These are phyloP conservation scores for Cromileptes altivelis DNA, from an alignment of 2,113 vertebrate species.

Conservation along the genomic window DNA sequence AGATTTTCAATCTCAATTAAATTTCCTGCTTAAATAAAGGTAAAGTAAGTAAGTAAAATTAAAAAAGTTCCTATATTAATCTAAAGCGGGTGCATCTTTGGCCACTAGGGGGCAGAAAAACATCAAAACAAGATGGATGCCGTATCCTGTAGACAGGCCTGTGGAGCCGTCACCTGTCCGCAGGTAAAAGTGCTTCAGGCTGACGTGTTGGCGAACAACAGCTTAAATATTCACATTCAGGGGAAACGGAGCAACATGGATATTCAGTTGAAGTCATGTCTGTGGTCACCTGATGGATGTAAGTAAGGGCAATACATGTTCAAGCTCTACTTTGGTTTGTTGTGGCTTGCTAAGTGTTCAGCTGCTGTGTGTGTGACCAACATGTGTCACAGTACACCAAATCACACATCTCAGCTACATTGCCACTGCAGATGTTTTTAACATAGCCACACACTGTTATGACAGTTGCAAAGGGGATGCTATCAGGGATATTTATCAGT, in stretches of 20 bases:
- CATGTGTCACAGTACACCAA: too few relatives aligned
- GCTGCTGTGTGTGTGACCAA: too few relatives aligned
- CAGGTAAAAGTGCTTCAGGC: background rate
- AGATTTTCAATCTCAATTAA: too few relatives aligned
- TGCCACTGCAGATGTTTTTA: too few relatives aligned
- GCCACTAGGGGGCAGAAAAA: conserved; percentile 16
- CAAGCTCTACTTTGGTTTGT: background rate
- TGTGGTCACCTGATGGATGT: background rate
- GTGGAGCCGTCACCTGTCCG: background rate
- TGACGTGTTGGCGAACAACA: too few relatives aligned
- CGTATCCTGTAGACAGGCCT: too few relatives aligned
- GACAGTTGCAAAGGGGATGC: too few relatives aligned
- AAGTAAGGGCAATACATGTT: background rate
- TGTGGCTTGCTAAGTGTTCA: background rate
- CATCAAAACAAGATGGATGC: background rate
- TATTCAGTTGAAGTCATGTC: background rate
- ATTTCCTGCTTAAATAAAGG: too few relatives aligned
- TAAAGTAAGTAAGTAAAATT: too few relatives aligned
- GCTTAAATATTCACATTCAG: background rate
- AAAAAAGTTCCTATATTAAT: background rate
- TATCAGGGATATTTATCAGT: too few relatives aligned
- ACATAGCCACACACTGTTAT: too few relatives aligned
- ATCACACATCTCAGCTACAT: too few relatives aligned
- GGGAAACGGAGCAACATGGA: background rate
- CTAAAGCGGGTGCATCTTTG: background rate